A percentile compares a stretch with the other conserved stretches of the same genome.
phyloP scores from a whole-genome alignment of 30 jellyfish, hydroid and myxozoan genomes.

The Phacellophora camtschatica region DNA sequence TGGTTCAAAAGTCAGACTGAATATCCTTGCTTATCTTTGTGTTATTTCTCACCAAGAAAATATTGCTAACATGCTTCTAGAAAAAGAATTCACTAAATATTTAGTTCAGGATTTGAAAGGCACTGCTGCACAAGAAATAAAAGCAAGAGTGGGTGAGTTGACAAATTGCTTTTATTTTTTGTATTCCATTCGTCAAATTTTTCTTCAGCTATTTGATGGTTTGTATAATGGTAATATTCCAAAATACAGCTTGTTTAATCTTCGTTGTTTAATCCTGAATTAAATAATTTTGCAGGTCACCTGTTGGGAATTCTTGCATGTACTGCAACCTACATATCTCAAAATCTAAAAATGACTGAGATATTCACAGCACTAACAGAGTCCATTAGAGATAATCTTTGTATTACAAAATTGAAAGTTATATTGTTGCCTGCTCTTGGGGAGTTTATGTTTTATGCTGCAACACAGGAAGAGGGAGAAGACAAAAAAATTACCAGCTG shows the following conservation, averaged over 20 bases:
- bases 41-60: conserved; percentile 48
- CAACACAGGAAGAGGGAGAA: conserved; percentile 97
- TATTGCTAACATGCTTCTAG: conserved; percentile 61
- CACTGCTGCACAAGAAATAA: conserved; percentile 51
- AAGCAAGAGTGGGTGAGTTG: conserved; percentile 84
- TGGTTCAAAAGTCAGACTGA: conserved; percentile 24
- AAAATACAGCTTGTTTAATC: no score
- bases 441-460: conserved; percentile 90
- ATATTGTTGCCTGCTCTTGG: conserved; percentile 86
- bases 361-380: conserved; percentile 67
- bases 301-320: conserved; percentile 82
- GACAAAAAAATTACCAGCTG: conserved; percentile 59
- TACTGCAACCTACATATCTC: conserved; percentile 80
- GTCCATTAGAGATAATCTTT: conserved; percentile 66
- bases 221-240: no score
- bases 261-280: not conserved
- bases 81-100: conserved; percentile 25
- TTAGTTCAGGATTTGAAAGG: conserved; percentile 61
- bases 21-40: conserved; percentile 59
- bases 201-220: no score
- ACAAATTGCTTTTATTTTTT: no score
- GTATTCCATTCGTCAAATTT: no score
- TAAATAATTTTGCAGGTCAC: conserved; percentile 30
- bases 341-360: conserved; percentile 77
- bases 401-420: conserved; percentile 50